phyloP scores from a whole-genome alignment of 2,888 invertebrate species.

The Villa cingulata region DNA sequence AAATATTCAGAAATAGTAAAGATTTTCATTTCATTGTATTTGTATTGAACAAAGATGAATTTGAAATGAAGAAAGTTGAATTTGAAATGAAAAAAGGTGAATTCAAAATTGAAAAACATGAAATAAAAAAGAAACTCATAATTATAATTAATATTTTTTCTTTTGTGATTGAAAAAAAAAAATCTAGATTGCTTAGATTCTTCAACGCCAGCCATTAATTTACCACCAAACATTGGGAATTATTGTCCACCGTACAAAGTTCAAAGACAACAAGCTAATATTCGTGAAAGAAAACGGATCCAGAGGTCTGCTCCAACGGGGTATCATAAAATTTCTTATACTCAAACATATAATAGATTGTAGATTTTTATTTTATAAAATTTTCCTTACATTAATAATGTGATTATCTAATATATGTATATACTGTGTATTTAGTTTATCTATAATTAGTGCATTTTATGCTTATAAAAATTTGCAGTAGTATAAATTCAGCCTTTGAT shows the following conservation, averaged over 20 bases:
- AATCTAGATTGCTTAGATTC: constrained; percentile 15
- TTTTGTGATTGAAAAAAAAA: background rate
- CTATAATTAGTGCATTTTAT: no score
- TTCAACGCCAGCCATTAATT: constrained; percentile 23
- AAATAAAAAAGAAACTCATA: no score
- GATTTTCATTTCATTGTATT: no score
- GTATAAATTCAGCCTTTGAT: constrained; percentile 98
- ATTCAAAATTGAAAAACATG: no score
- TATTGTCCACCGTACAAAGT: constrained; percentile 49
- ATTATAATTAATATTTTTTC: background rate
- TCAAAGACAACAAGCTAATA: constrained; percentile 86
- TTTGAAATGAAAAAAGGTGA: no score
- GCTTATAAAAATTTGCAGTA: constrained; percentile 52
- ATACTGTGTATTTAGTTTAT: constrained; percentile 10
- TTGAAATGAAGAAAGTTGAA: no score
- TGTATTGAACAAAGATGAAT: no score
- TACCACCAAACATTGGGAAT: constrained; percentile 17
- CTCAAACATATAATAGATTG: no score
- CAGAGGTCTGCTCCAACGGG: constrained; percentile 88
- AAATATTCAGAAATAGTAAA: no score
- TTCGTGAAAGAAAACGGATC: constrained; percentile 95
- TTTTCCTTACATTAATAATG: no score
- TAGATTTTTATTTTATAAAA: no score
- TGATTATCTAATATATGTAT: no score
- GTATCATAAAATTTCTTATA: constrained; percentile 38